Conservation (phyloP, 1,140 invertebrate genomes). For the Dreissena rostriformis region DNA sequence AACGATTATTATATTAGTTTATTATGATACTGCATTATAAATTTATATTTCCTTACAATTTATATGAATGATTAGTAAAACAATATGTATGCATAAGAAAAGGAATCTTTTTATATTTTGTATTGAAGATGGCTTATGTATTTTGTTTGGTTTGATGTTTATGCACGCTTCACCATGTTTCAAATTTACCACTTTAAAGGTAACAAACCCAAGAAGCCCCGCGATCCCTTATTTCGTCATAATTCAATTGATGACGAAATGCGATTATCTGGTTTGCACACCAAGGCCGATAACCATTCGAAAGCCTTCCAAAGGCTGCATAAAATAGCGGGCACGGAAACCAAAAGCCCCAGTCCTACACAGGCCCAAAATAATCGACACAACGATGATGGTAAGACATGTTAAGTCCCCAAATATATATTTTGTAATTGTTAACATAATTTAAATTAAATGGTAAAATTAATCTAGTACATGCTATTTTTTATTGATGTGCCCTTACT, state of each 20-base stretch:
- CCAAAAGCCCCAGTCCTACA: constrained; percentile 57
- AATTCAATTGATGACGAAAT: constrained; percentile 83
- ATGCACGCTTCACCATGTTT: background rate
- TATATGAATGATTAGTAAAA: background rate
- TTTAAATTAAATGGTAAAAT: no score
- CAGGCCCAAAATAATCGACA: constrained; percentile 28
- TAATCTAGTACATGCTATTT: no score
- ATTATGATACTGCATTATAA: no score
- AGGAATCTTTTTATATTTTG: background rate
- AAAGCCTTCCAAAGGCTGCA: constrained; percentile 87
- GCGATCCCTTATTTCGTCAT: constrained; percentile 74
- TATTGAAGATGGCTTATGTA: background rate
- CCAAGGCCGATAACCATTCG: constrained; percentile 87
- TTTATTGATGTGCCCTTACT: no score
- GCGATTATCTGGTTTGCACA: constrained; percentile 84
- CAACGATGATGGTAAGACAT: constrained; percentile 56
- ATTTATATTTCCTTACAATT: background rate
- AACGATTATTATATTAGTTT: no score
- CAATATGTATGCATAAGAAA: background rate
- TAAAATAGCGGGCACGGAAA: constrained; percentile 75
- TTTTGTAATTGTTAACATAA: no score
- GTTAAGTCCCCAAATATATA: no score
- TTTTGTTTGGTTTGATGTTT: background rate
- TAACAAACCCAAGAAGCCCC: constrained; percentile 61
- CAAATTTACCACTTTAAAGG: constrained; percentile 28